phyloP scores from a whole-genome alignment of 1,140 invertebrate genomes.

The Notospermus geniculatus region DNA sequence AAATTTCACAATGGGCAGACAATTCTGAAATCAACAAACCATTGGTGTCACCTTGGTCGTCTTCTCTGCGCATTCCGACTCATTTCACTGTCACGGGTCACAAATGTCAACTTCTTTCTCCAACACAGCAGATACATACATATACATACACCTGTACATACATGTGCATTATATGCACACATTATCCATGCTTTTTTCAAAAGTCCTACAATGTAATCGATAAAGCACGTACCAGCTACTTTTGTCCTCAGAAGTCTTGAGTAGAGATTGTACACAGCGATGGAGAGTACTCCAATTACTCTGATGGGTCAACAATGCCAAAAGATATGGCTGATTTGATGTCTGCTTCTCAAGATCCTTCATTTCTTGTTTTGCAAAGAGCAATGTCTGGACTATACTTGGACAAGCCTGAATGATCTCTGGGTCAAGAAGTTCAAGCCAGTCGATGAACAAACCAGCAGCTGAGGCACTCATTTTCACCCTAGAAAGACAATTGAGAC shows the following conservation, averaged over 20 bases:
- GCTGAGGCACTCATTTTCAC: conserved; percentile 35
- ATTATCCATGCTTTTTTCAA: too few species aligned
- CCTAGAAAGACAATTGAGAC: conserved; percentile 20
- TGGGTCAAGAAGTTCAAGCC: conserved; percentile 81
- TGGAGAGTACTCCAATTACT: conserved; percentile 84
- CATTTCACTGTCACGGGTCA: too few species aligned
- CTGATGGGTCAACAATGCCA: conserved; percentile 83
- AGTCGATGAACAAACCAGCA: conserved; percentile 75
- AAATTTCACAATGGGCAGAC: too few species aligned
- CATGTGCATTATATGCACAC: too few species aligned
- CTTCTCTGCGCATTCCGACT: too few species aligned
- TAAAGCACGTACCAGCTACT: too few species aligned
- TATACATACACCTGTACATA: too few species aligned
- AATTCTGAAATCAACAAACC: too few species aligned
- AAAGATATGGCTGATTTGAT: conserved; percentile 74
- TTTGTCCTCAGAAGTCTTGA: conserved; percentile 40
- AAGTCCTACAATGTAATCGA: too few species aligned
- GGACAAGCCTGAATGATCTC: conserved; percentile 69
- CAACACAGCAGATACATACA: too few species aligned
- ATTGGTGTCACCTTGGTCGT: too few species aligned
- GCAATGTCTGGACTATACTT: conserved; percentile 57
- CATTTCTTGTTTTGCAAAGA: conserved; percentile 39
- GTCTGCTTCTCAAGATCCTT: neutral
- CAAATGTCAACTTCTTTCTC: too few species aligned
- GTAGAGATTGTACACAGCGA: conserved; percentile 66